Evolutionary conservation across 1,140 invertebrate genomes (phyloP).

Genomic region (Ceratina australensis): DNA sequence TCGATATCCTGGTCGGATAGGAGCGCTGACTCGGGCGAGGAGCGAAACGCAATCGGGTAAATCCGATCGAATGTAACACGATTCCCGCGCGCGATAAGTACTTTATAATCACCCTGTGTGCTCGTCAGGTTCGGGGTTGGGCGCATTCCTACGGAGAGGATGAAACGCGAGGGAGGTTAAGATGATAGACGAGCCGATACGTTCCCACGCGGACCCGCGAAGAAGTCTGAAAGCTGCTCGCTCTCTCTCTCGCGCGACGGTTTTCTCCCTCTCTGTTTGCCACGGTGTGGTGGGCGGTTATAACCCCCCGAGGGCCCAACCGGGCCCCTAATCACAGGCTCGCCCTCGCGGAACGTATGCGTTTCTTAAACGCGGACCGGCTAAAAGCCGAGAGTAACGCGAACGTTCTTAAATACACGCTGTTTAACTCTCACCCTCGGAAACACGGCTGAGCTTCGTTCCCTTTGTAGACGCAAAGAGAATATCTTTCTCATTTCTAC

Average conservation of each 20-base stretch:
- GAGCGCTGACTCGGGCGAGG: not conserved
- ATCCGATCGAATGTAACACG: constrained; percentile 46
- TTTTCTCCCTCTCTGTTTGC: constrained; percentile 44
- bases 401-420: constrained; percentile 63
- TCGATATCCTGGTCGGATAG: constrained; percentile 18
- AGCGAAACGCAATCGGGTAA: constrained; percentile 12
- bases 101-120: constrained; percentile 41
- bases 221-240: constrained; percentile 36
- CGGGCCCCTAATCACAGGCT: constrained; percentile 76
- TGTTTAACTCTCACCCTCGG: constrained; percentile 41
- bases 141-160: constrained; percentile 18
- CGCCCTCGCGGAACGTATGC: constrained; percentile 62
- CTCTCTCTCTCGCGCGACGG: constrained; percentile 33
- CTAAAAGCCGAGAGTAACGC: constrained; percentile 63
- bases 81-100: constrained; percentile 37
- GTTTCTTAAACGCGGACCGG: constrained; percentile 55
- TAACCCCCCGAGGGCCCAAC: constrained; percentile 66
- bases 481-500: not conserved
- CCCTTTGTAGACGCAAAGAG: too few relatives aligned
- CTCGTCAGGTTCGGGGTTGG: constrained; percentile 1
- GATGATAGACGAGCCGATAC: constrained; percentile 77
- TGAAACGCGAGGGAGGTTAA: constrained; percentile 54
- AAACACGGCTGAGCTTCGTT: too few relatives aligned
- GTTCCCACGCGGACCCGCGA: constrained; percentile 73
- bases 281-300: constrained; percentile 74